phyloP scores from a whole-genome alignment of 2,113 vertebrate genomes.

The Todiramphus saurophagus region DNA sequence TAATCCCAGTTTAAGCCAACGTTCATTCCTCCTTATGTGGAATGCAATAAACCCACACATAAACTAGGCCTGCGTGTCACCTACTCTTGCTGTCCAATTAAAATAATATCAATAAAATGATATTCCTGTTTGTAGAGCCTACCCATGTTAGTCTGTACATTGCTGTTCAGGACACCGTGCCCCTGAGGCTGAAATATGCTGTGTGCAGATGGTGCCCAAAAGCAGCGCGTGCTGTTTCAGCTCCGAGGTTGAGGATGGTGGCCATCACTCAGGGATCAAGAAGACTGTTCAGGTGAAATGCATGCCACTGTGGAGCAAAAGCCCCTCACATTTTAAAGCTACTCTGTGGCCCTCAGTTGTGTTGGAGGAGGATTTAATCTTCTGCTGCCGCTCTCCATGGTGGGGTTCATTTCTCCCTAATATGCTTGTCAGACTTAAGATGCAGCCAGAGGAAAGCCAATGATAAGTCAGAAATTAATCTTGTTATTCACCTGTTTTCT shows the following conservation, averaged over 20 bases:
- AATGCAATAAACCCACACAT: rapidly evolving
- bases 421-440: not conserved
- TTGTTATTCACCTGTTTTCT: not conserved
- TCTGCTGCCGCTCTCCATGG: rapidly evolving
- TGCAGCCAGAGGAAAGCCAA: not conserved
- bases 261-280: rapidly evolving
- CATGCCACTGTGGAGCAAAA: not conserved
- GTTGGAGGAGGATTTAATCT: not conserved
- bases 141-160: not conserved
- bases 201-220: rapidly evolving
- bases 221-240: rapidly evolving
- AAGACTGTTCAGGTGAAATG: rapidly evolving
- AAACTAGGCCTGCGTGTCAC: not conserved
- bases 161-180: not conserved
- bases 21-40: not conserved
- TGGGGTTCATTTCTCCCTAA: not conserved
- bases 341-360: not conserved
- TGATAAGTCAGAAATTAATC: not conserved
- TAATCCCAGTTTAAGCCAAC: not conserved
- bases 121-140: not conserved
- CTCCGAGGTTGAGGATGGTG: not conserved
- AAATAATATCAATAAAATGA: not conserved
- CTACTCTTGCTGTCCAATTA: not conserved
- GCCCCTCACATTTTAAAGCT: not conserved
- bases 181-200: not conserved